These are phyloP conservation scores for Tiliacea citrago DNA, from an alignment of 2,888 invertebrate genomes.

Conservation along the genomic window DNA sequence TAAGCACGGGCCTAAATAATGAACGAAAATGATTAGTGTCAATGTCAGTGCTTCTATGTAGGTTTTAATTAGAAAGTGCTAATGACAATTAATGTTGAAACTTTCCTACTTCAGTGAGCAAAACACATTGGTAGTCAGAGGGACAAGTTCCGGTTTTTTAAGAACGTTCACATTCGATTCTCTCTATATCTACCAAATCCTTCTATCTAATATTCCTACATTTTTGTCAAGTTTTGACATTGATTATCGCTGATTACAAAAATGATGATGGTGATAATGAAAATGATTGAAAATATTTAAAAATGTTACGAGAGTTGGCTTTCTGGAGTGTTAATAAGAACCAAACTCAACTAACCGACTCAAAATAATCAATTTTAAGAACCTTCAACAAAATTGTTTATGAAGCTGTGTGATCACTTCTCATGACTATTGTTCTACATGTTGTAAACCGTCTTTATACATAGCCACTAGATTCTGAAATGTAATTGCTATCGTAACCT, in stretches of 20 bases:
- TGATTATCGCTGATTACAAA: too few species aligned
- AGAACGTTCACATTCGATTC: neutral
- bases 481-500: constrained; percentile 12
- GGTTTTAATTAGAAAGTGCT: neutral
- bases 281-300: too few species aligned
- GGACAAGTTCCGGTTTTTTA: neutral
- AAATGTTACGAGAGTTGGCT: neutral
- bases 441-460: constrained; percentile 13
- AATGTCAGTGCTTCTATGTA: neutral
- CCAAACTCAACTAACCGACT: neutral
- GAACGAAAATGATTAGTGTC: neutral
- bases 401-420: neutral
- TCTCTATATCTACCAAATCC: neutral
- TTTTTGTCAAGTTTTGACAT: neutral
- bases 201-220: too few species aligned
- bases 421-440: constrained; percentile 3
- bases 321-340: neutral
- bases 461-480: constrained; percentile 12
- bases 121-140: neutral
- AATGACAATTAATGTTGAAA: neutral
- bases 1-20: neutral
- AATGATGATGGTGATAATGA: too few species aligned
- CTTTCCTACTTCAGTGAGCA: neutral
- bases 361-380: constrained; percentile 7
- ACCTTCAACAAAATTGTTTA: constrained; percentile 5